Evolutionary conservation across 2,797 vertebrate species (phyloP).

Genomic region (Diplodus puntazzo): DNA sequence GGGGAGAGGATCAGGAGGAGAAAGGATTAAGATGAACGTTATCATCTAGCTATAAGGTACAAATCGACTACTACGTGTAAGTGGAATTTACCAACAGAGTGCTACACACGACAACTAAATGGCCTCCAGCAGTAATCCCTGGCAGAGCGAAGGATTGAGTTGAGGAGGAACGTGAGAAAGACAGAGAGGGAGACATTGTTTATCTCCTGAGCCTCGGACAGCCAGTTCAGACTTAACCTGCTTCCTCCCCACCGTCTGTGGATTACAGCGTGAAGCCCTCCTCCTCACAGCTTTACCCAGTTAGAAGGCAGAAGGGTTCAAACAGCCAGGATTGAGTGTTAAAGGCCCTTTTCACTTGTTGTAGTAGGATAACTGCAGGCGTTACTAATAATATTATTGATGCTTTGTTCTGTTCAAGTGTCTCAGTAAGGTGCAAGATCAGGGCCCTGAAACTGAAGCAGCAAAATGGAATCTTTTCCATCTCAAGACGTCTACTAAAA

Average conservation of each 20-base stretch:
- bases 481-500: background rate
- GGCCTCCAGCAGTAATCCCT: conserved; percentile 47
- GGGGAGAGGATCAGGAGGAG: background rate
- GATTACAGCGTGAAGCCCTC: conserved; percentile 42
- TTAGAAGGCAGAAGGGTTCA: background rate
- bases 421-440: background rate
- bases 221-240: conserved; percentile 22
- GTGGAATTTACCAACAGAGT: background rate
- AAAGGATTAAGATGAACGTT: background rate
- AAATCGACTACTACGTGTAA: background rate
- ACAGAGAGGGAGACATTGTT: conserved; percentile 34
- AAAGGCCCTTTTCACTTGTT: background rate
- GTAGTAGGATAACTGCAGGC: background rate
- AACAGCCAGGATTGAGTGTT: background rate
- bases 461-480: background rate
- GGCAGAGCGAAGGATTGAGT: conserved; percentile 41
- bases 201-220: conserved; percentile 42
- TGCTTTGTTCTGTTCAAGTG: background rate
- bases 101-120: conserved; percentile 35
- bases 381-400: background rate
- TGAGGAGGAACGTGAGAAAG: conserved; percentile 35
- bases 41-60: conserved; percentile 2
- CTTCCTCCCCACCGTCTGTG: conserved; percentile 17
- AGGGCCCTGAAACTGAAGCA: background rate
- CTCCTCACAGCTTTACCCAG: conserved; percentile 20